phyloP scores from a whole-genome alignment of 2,888 invertebrate species.

The Andrena marginata region DNA sequence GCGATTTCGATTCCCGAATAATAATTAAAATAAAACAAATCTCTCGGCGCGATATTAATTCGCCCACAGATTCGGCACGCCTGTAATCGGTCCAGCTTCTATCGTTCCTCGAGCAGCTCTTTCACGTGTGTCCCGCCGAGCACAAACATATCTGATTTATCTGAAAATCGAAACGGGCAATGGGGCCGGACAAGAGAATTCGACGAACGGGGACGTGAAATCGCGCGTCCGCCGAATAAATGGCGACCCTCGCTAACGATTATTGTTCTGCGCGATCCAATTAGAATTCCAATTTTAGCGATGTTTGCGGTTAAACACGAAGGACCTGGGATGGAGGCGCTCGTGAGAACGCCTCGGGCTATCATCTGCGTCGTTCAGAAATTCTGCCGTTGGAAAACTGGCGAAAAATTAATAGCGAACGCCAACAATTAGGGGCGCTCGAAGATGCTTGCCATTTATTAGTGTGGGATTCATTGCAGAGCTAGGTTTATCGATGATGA shows the following conservation, averaged over 20 bases:
- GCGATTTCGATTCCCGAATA: constrained; percentile 26
- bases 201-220: constrained; percentile 17
- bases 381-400: background rate
- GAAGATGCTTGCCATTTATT: too few species aligned
- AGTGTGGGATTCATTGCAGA: too few species aligned
- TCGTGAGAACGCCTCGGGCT: background rate
- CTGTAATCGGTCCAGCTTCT: background rate
- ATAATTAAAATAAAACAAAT: constrained; percentile 37
- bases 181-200: background rate
- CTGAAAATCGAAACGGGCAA: constrained; percentile 1
- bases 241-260: constrained; percentile 21
- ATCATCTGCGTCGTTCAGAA: background rate
- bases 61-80: background rate
- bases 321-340: constrained; percentile 8
- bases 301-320: constrained; percentile 56
- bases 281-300: constrained; percentile 67
- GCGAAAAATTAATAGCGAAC: constrained; percentile 15
- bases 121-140: background rate
- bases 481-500: too few species aligned
- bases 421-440: background rate
- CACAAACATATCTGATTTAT: constrained; percentile 21
- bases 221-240: constrained; percentile 24
- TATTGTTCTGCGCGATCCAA: constrained; percentile 61
- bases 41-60: constrained; percentile 10
- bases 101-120: background rate